Percentiles rank a stretch among this genome's conserved stretches.
Conservation (phyloP, 35 echinoderm and acorn worm species). For the Heliocidaris tuberculata region DNA sequence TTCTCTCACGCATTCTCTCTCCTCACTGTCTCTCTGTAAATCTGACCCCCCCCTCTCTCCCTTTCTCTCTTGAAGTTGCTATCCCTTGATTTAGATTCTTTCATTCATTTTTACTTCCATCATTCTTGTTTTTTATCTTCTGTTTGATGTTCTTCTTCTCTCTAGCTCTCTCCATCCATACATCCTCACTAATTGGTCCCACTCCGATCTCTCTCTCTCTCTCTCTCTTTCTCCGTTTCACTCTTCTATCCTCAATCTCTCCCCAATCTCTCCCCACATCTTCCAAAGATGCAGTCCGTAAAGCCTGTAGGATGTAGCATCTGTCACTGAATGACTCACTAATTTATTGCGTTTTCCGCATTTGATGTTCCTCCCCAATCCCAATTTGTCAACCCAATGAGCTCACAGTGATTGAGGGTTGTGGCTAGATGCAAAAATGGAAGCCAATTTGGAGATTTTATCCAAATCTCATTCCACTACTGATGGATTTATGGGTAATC, state of each 20-base stretch:
- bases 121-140: too few species aligned
- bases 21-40: too few species aligned
- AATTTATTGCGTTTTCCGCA: not conserved
- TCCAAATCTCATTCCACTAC: not conserved
- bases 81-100: too few species aligned
- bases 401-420: not conserved
- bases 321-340: not conserved
- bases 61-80: too few species aligned
- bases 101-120: too few species aligned
- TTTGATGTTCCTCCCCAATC: not conserved
- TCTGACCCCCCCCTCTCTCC: too few species aligned
- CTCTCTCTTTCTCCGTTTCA: not conserved
- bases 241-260: not conserved
- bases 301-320: not conserved
- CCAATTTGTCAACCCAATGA: not conserved
- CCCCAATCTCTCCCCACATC: not conserved
- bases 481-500: not conserved
- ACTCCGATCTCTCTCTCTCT: too few species aligned
- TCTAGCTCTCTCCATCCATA: too few species aligned
- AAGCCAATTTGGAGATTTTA: slow-evolving; percentile 8
- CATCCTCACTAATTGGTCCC: too few species aligned
- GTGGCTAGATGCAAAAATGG: not conserved
- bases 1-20: too few species aligned
- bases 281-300: not conserved
- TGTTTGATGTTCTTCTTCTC: too few species aligned